A percentile compares a stretch with the other conserved stretches of the same genome.
Evolutionary conservation across 2,113 vertebrate genomes (phyloP).

Genomic region (Protobothrops mucrosquamatus): DNA sequence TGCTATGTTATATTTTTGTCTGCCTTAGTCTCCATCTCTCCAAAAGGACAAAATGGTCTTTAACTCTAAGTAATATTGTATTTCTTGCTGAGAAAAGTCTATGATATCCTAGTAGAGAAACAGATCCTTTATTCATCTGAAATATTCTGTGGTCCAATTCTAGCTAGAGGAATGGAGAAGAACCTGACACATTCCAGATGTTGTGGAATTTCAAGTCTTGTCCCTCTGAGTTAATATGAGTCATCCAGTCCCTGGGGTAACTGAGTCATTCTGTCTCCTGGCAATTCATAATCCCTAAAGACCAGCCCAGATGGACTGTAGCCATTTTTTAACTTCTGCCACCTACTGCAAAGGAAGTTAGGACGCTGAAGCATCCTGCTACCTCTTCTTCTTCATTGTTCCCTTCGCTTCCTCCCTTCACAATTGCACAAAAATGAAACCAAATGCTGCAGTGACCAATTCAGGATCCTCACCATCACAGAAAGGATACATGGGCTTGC

Average conservation of each 20-base stretch:
- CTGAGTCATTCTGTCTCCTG: not conserved
- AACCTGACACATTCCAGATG: not conserved
- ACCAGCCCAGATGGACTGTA: not conserved
- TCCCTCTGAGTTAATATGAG: not conserved
- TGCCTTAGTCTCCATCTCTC: conserved; percentile 26
- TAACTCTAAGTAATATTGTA: conserved; percentile 40
- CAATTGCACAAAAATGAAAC: not conserved
- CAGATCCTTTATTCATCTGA: not conserved
- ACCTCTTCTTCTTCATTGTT: not conserved
- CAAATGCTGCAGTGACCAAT: not conserved
- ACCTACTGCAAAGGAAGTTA: not conserved
- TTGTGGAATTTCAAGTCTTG: not conserved
- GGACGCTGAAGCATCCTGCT: not conserved
- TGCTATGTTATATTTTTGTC: conserved; percentile 37
- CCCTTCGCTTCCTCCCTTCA: not conserved
- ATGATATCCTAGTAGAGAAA: not conserved
- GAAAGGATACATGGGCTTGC: not conserved
- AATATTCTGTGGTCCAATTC: not conserved
- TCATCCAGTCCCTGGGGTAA: not conserved
- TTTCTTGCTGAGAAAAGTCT: not conserved
- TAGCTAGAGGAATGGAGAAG: not conserved
- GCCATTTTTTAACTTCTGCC: not conserved
- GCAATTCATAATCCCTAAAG: not conserved
- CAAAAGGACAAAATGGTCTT: conserved; percentile 40
- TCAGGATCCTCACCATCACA: not conserved